phyloP scores from a whole-genome alignment of 2,888 invertebrate species.

The Deilephila porcellus region DNA sequence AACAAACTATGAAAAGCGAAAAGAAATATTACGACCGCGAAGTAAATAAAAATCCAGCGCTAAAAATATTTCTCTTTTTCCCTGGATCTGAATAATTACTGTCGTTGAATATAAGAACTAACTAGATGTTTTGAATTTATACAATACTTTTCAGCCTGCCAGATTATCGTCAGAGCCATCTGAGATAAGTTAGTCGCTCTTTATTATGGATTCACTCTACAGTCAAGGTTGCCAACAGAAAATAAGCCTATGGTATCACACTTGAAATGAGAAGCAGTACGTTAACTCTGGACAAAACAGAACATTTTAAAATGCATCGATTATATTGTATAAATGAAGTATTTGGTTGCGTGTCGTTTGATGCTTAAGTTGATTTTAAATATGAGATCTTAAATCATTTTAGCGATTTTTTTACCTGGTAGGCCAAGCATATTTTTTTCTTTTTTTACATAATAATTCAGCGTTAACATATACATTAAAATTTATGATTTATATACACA shows the following conservation, averaged over 20 bases:
- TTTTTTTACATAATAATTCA: no score
- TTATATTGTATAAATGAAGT: no score
- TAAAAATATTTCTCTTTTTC: background rate
- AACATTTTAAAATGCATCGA: no score
- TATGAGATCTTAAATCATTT: no score
- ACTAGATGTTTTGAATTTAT: constrained; percentile 35
- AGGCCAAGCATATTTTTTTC: no score
- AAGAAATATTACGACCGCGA: background rate
- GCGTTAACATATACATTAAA: no score
- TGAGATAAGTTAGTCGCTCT: constrained; percentile 39
- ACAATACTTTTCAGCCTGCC: constrained; percentile 41
- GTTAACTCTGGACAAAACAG: no score
- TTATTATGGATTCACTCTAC: constrained; percentile 30
- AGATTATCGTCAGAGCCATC: constrained; percentile 47
- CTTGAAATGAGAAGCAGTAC: background rate
- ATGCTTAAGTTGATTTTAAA: no score
- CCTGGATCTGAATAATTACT: background rate
- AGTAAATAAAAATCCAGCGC: background rate
- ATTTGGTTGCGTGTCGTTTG: no score
- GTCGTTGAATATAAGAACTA: background rate
- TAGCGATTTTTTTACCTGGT: no score
- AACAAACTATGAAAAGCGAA: background rate
- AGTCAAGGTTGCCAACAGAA: constrained; percentile 14
- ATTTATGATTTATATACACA: no score
- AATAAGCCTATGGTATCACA: constrained; percentile 6